Evolutionary conservation across 2,888 invertebrate species (phyloP), one percentile per base, ranked within the genome.

Genomic region (Poecilus cupreus): DNA sequence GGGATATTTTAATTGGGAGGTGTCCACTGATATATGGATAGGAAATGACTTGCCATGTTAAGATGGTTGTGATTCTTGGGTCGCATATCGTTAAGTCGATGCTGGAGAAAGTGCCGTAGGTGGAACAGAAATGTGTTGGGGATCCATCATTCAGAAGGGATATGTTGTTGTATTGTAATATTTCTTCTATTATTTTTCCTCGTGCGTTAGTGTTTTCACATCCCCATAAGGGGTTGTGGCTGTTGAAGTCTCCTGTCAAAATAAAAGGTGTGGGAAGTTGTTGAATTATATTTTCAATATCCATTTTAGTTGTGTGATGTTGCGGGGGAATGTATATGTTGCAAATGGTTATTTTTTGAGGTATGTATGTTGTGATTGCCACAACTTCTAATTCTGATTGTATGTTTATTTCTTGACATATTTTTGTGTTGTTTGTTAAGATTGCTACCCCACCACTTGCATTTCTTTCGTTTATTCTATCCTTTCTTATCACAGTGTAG

Each of bases 221-320:
- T 51, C 51, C 18, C 83, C 84, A 85, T 6, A 84, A 2, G 0
- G 37, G 2, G 32, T 80, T 82, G 39, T 85, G 84, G 16, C 83
- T 83, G 32, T 85, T 85, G 22, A 85, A 84, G 51, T 86, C 85
- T 0, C 85, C 85, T 1, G 84, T 24, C 1, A 85, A 64, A 3
- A 86, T 80, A n/a, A 82, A 81, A 1, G 85, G 85, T 76, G 80
- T 81, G 1, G 85, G 85, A 0, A 86, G 80, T 82, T 51, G 51
- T 13, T 85, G 83, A 0, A 83, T 81, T 6, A 84, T 13, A 32
- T 83, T 18, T 3, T 60, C 24, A 10, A 85, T 24, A 80, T 81
- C 68, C 2, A 5, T 18, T 26, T 43, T 51, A 10, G 37, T 32
- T 4, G 82, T 16, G 10, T 46, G 16, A 8, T 20, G 20, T 20